Conservation (phyloP, 2,113 vertebrate species). For the Sprattus sprattus region DNA sequence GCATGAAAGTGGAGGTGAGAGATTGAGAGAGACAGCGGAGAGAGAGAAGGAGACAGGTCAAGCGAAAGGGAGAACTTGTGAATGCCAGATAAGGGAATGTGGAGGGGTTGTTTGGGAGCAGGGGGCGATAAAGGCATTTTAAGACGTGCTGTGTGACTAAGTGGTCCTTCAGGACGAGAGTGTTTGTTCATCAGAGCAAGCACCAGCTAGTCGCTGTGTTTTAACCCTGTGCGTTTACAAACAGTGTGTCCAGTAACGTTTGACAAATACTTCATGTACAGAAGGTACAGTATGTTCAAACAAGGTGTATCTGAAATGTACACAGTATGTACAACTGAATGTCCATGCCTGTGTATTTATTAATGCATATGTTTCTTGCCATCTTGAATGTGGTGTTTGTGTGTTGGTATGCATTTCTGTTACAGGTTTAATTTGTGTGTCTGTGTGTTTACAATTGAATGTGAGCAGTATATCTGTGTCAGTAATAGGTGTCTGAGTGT, state of each 20-base stretch:
- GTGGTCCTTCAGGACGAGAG: constrained; percentile 1
- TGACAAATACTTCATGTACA: constrained; percentile 20
- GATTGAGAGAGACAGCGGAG: constrained; percentile 35
- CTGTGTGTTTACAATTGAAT: constrained; percentile 25
- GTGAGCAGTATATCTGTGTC: constrained; percentile 13
- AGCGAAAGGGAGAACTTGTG: constrained; percentile 33
- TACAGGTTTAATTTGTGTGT: constrained; percentile 14
- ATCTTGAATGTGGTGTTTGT: neutral
- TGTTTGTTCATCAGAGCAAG: neutral
- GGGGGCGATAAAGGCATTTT: neutral
- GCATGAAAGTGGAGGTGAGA: constrained; percentile 11
- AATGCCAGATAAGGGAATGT: neutral
- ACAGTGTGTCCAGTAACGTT: neutral
- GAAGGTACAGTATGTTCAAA: constrained; percentile 39
- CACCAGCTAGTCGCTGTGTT: neutral
- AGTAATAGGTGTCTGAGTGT: constrained; percentile 11
- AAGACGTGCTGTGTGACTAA: constrained; percentile 44
- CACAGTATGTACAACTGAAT: constrained; percentile 27
- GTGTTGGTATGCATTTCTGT: constrained; percentile 17
- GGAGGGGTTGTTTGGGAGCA: neutral
- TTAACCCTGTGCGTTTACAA: neutral
- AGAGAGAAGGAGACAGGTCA: constrained; percentile 43
- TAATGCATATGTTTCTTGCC: constrained; percentile 17
- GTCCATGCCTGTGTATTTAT: constrained; percentile 7
- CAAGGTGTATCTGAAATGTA: constrained; percentile 48